phyloP scores from a whole-genome alignment of 2,797 vertebrate species.

The Podargus strigoides region DNA sequence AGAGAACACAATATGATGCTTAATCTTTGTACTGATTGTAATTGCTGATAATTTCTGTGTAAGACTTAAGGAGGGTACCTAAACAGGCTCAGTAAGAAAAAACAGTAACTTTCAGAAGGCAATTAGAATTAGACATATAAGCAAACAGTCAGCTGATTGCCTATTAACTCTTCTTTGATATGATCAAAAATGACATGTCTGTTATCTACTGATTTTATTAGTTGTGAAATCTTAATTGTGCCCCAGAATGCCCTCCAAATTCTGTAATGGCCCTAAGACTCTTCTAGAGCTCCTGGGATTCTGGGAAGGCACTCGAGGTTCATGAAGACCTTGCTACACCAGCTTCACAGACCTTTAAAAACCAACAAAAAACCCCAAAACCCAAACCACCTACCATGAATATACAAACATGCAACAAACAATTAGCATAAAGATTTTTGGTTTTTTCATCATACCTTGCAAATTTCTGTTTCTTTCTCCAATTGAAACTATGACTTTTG shows the following conservation, averaged over 20 bases:
- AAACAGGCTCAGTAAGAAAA: not conserved
- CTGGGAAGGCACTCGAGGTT: not conserved
- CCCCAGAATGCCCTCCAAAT: not conserved
- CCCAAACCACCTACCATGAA: not conserved
- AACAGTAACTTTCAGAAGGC: not conserved
- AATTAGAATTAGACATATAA: not conserved
- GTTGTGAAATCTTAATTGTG: not conserved
- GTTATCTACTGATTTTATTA: not conserved
- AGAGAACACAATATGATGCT: not conserved
- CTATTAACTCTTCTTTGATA: not conserved
- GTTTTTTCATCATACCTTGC: slow-evolving; percentile 76
- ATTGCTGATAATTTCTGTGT: not conserved
- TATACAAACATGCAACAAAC: not conserved
- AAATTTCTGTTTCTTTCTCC: slow-evolving; percentile 84
- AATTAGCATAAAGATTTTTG: not conserved
- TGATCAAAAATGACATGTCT: not conserved
- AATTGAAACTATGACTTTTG: slow-evolving; percentile 80
- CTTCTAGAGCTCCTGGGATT: not conserved
- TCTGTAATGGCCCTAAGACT: not conserved
- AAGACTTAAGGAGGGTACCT: not conserved
- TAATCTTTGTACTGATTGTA: not conserved
- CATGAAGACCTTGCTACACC: not conserved
- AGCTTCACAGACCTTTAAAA: not conserved
- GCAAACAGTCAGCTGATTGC: not conserved
- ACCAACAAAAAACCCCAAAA: not conserved